These are phyloP conservation scores for Potamarius usumacintae DNA, from an alignment of 2,113 vertebrate species.

Conservation along the genomic window DNA sequence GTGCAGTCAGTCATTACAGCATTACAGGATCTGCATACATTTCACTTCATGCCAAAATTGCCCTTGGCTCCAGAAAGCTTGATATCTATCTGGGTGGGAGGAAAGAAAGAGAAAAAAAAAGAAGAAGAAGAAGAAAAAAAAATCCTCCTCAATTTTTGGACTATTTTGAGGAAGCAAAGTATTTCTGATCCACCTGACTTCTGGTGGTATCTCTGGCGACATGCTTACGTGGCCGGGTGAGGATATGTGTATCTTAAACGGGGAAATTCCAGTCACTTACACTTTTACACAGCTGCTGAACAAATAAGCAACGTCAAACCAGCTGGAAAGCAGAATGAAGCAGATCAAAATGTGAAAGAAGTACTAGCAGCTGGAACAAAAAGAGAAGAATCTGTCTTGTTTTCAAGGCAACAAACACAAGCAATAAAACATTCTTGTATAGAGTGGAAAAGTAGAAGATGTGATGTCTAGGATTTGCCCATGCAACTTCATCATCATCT, in stretches of 20 bases:
- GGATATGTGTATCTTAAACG: slow-evolving; percentile 44
- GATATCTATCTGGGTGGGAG: neutral
- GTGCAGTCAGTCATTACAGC: neutral
- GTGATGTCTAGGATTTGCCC: neutral
- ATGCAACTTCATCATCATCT: neutral
- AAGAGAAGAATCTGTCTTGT: neutral
- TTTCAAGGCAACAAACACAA: slow-evolving; percentile 1
- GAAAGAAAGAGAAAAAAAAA: neutral
- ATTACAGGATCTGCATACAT: neutral
- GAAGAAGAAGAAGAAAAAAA: no score
- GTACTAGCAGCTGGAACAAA: neutral
- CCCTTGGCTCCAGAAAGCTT: slow-evolving; percentile 5
- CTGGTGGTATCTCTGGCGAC: slow-evolving; percentile 13
- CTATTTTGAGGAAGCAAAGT: no score
- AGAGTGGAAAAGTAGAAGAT: neutral
- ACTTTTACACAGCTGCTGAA: slow-evolving; percentile 34
- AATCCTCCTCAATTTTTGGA: neutral
- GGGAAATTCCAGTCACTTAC: slow-evolving; percentile 52
- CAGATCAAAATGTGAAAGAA: slow-evolving; percentile 27
- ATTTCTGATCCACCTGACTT: slow-evolving; percentile 22
- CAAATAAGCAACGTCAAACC: slow-evolving; percentile 23
- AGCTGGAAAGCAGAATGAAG: slow-evolving; percentile 16
- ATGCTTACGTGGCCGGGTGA: slow-evolving; percentile 34
- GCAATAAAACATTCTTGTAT: neutral
- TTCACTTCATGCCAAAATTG: slow-evolving; percentile 12